These are phyloP conservation scores for Lycia hirtaria DNA, from an alignment of 2,888 invertebrate species.

Conservation along the genomic window DNA sequence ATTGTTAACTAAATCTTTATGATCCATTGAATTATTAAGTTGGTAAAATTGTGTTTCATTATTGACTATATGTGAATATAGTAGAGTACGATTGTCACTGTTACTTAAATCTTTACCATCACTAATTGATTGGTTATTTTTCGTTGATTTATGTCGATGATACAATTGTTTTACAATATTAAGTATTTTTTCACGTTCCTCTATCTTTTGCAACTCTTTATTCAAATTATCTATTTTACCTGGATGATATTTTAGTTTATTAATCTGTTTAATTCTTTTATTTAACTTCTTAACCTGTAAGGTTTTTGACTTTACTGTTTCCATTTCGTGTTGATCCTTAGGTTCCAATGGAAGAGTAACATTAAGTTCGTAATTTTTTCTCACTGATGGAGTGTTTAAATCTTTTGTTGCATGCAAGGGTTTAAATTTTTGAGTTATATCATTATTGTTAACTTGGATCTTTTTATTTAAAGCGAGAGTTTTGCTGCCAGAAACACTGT, in stretches of 20 bases:
- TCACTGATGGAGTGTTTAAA: neutral
- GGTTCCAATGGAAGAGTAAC: neutral
- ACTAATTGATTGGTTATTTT: too few species aligned
- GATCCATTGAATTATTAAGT: too few species aligned
- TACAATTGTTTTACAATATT: too few species aligned
- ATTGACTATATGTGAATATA: too few species aligned
- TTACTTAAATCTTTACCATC: too few species aligned
- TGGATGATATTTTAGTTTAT: neutral
- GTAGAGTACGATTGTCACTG: too few species aligned
- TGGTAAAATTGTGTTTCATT: too few species aligned
- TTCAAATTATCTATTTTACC: neutral
- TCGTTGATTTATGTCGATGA: too few species aligned
- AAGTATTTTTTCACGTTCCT: too few species aligned
- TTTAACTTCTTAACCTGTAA: neutral
- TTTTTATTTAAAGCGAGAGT: neutral
- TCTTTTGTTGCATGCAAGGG: neutral
- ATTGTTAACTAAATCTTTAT: too few species aligned
- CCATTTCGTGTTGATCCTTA: neutral
- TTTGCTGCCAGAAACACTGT: neutral
- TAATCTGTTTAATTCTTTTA: neutral
- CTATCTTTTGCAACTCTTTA: neutral
- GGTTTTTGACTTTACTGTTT: neutral
- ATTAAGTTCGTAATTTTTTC: neutral
- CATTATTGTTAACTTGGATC: neutral
- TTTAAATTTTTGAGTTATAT: neutral